phyloP scores from a whole-genome alignment of 2,113 vertebrate species.

The Percopsis transmontana region DNA sequence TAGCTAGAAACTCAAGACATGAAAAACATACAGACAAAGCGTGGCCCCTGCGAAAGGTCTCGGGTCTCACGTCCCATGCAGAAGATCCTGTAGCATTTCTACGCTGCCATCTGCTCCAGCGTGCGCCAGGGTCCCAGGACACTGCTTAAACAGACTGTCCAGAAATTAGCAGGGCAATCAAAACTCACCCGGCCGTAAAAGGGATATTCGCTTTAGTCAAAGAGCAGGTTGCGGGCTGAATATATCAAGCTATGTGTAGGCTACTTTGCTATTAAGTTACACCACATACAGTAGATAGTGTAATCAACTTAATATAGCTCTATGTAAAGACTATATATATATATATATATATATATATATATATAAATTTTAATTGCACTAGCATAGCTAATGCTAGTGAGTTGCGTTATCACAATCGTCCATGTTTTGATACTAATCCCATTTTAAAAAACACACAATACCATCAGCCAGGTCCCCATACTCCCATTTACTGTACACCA shows the following conservation, averaged over 20 bases:
- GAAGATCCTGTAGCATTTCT: conserved; percentile 48
- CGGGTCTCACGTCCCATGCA: conserved; percentile 56
- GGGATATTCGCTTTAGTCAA: not conserved
- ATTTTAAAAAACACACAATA: not conserved
- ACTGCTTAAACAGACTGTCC: conserved; percentile 67
- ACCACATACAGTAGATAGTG: too few relatives aligned
- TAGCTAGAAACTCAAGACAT: conserved; percentile 47
- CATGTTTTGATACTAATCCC: not conserved
- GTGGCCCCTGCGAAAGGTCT: conserved; percentile 58
- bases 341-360: too few relatives aligned
- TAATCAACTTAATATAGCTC: too few relatives aligned
- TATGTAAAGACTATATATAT: too few relatives aligned
- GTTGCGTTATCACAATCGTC: too few relatives aligned
- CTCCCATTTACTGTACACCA: conserved; percentile 57
- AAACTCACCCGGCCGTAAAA: conserved; percentile 13
- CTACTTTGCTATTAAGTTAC: too few relatives aligned
- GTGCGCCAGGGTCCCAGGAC: conserved; percentile 46
- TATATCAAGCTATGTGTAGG: not conserved
- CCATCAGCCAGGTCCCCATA: conserved; percentile 15
- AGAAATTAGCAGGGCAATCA: conserved; percentile 55
- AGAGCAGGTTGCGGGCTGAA: not conserved
- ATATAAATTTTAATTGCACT: too few relatives aligned
- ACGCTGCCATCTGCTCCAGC: conserved; percentile 64
- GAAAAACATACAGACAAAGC: conserved; percentile 51
- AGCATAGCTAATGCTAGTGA: not conserved